Conservation (phyloP, 1,140 invertebrate species). For the Helicorthomorpha holstii region DNA sequence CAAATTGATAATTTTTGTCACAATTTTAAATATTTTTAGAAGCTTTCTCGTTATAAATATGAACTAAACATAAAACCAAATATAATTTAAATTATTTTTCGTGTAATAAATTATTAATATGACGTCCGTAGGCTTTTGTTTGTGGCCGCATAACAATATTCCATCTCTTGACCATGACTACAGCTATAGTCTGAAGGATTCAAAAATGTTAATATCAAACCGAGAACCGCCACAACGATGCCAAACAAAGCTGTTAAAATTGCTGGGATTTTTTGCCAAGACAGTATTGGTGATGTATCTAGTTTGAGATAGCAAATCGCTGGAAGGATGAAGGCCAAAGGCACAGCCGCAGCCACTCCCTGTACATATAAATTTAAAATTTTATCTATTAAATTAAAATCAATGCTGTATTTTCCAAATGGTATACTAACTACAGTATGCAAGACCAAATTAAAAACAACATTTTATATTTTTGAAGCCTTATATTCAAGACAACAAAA, state of each 20-base stretch:
- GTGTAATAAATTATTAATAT: no score
- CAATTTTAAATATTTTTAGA: no score
- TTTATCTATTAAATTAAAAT: background rate
- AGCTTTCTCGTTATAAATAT: no score
- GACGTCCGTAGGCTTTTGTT: no score
- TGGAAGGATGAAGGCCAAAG: conserved; percentile 67
- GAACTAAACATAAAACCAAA: no score
- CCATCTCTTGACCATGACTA: conserved; percentile 40
- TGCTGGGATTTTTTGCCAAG: conserved; percentile 50
- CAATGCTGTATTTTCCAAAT: no score
- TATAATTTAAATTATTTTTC: no score
- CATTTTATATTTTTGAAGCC: no score
- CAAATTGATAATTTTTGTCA: no score
- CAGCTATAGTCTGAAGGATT: conserved; percentile 35
- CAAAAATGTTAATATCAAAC: conserved; percentile 35
- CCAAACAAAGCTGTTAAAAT: conserved; percentile 52
- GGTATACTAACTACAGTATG: background rate
- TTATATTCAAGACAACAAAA: no score
- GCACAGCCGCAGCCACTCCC: conserved; percentile 68
- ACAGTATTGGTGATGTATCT: conserved; percentile 48
- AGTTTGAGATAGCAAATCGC: conserved; percentile 61
- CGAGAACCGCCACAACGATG: conserved; percentile 44
- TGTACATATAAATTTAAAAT: conserved; percentile 18
- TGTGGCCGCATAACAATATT: no score
- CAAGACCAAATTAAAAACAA: background rate